Evolutionary conservation across 23 tunicate species (phyloP).

Genomic region (Oikopleura albicans): DNA sequence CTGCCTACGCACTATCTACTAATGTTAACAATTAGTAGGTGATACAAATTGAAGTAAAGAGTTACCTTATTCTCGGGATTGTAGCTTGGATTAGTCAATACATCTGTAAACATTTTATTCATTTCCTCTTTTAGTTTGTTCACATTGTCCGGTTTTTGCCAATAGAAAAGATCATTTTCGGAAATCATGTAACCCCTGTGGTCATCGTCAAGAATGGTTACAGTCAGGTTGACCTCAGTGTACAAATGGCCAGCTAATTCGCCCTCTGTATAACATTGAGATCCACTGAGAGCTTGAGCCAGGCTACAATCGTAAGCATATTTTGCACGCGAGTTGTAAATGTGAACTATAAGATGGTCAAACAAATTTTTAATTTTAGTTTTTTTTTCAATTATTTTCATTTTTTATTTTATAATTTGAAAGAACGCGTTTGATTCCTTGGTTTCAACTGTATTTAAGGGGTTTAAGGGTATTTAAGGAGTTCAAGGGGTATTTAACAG

Average conservation of each 20-base stretch:
- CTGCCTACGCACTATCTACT: too few relatives aligned
- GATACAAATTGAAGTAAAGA: too few relatives aligned
- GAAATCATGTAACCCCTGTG: neutral
- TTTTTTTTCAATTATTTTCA: too few relatives aligned
- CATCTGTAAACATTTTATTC: neutral
- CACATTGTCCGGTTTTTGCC: neutral
- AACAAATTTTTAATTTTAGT: too few relatives aligned
- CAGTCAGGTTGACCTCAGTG: neutral
- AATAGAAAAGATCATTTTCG: neutral
- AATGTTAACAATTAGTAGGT: too few relatives aligned
- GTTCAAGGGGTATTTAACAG: too few relatives aligned
- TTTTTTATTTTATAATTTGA: too few relatives aligned
- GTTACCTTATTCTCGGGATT: neutral
- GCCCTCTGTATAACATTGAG: neutral
- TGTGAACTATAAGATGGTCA: neutral
- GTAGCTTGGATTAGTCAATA: neutral
- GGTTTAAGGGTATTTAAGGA: too few relatives aligned
- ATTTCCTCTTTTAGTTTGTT: neutral
- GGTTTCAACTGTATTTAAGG: too few relatives aligned
- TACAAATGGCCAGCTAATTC: neutral
- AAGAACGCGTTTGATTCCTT: too few relatives aligned
- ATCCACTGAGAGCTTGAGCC: neutral
- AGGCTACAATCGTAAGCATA: neutral
- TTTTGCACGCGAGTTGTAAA: neutral
- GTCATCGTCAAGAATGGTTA: neutral